Percentiles rank a stretch among this genome's conserved stretches.
Conservation (phyloP, 2,888 invertebrate genomes). For the Eumerus sabulonum region DNA sequence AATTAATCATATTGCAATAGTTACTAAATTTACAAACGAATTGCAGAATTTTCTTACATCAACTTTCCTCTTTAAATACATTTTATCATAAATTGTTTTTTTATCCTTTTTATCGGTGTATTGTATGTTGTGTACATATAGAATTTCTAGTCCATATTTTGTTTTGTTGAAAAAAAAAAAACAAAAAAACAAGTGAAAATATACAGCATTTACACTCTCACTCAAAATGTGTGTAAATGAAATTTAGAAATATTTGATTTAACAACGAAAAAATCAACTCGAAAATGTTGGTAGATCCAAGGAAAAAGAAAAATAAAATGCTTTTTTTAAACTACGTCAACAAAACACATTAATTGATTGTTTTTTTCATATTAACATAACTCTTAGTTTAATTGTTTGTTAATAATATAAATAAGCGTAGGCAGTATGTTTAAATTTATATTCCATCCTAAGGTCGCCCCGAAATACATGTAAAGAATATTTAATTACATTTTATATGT, state of each 20-base stretch:
- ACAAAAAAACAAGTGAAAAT: background rate
- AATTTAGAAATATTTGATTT: too few species aligned
- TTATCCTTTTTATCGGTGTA: too few species aligned
- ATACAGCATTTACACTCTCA: conserved; percentile 27
- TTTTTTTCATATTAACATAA: conserved; percentile 26
- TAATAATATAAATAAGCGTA: conserved; percentile 45
- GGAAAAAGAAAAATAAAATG: too few species aligned
- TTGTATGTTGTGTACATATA: too few species aligned
- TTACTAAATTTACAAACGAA: background rate
- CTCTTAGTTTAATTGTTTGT: conserved; percentile 6
- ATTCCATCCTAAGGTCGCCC: too few species aligned
- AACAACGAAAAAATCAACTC: conserved; percentile 13
- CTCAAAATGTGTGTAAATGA: background rate
- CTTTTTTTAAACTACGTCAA: conserved; percentile 7
- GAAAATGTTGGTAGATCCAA: too few species aligned
- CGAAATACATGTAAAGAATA: background rate
- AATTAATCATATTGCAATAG: conserved; percentile 36
- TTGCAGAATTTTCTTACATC: too few species aligned
- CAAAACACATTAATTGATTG: conserved; percentile 7
- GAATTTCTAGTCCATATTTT: background rate
- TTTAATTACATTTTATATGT: conserved; percentile 22
- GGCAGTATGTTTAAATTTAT: conserved; percentile 50
- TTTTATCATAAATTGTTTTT: too few species aligned
- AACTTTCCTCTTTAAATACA: too few species aligned
- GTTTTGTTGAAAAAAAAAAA: too few species aligned